A percentile compares a stretch with the other conserved stretches of the same genome.
phyloP scores from a whole-genome alignment of 53 echinoderm and acorn worm species.

The Apostichopus leukothele region DNA sequence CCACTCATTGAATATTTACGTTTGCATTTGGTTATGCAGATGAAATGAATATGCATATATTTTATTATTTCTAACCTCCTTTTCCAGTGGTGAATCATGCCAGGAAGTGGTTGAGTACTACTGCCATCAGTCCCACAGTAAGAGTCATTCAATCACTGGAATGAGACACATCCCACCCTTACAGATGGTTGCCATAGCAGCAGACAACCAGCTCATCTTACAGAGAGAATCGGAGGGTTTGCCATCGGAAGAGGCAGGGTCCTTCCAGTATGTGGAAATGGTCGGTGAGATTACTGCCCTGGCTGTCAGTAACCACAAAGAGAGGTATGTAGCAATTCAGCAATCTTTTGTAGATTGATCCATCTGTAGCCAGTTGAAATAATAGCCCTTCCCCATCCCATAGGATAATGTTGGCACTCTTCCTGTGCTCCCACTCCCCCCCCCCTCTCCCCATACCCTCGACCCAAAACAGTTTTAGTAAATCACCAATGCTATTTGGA shows the following conservation, averaged over 20 bases:
- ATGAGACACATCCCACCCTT: slow-evolving; percentile 71
- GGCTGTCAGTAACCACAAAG: neutral
- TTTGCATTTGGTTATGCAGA: no score
- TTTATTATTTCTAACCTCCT: neutral
- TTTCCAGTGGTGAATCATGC: slow-evolving; percentile 56
- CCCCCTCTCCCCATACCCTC: no score
- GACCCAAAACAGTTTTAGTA: no score
- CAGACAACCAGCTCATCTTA: slow-evolving; percentile 67
- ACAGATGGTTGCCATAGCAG: slow-evolving; percentile 76
- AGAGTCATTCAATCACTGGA: slow-evolving; percentile 52
- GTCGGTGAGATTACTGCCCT: slow-evolving; percentile 67
- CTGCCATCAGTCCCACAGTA: slow-evolving; percentile 71
- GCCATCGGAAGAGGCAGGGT: slow-evolving; percentile 55
- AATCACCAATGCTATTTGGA: no score
- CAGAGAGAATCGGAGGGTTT: slow-evolving; percentile 67
- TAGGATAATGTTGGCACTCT: no score
- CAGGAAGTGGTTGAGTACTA: slow-evolving; percentile 62
- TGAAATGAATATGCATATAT: neutral
- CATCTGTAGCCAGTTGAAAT: no score
- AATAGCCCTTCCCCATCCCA: no score
- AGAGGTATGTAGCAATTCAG: neutral
- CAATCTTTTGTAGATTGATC: no score
- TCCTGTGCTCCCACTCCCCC: no score
- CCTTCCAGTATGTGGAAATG: slow-evolving; percentile 77
- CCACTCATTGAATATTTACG: no score